Conservation (phyloP, 2,797 vertebrate species). For the Poliocrania exsul region DNA sequence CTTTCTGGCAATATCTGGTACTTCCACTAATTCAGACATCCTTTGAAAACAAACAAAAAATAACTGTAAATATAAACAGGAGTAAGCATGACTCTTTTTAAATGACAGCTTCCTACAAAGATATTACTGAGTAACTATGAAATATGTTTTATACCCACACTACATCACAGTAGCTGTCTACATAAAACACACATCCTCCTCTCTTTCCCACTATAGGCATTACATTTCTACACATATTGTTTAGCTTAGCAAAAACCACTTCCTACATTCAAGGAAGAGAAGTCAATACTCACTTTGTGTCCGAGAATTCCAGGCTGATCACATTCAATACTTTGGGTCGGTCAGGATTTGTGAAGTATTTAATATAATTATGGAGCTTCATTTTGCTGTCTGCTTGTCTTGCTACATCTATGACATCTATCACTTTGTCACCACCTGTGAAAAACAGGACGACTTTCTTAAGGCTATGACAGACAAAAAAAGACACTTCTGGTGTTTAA, state of each 20-base stretch:
- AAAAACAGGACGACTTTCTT: conserved; percentile 45
- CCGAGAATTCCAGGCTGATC: conserved; percentile 99
- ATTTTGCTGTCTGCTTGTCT: conserved; percentile 99
- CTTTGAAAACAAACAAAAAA: conserved; percentile 71
- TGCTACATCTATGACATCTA: conserved; percentile 98
- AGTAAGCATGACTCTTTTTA: neutral
- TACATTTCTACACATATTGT: neutral
- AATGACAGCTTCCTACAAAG: neutral
- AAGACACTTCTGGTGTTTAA: neutral
- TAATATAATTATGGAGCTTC: conserved; percentile 94
- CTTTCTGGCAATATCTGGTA: conserved; percentile 95
- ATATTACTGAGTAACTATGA: neutral
- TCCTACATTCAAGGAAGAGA: neutral
- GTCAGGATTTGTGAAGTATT: conserved; percentile 90
- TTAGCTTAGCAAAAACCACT: conserved; percentile 45
- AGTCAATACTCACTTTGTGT: conserved; percentile 89
- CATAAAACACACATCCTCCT: conserved; percentile 1
- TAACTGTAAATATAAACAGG: conserved; percentile 31
- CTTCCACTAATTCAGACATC: conserved; percentile 95
- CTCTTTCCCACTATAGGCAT: neutral
- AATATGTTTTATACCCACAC: neutral
- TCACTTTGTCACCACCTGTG: conserved; percentile 93
- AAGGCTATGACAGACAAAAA: neutral
- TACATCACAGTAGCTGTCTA: neutral
- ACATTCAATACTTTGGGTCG: conserved; percentile 98